Evolutionary conservation across 2,888 invertebrate genomes (phyloP).

Genomic region (Sepiola atlantica): DNA sequence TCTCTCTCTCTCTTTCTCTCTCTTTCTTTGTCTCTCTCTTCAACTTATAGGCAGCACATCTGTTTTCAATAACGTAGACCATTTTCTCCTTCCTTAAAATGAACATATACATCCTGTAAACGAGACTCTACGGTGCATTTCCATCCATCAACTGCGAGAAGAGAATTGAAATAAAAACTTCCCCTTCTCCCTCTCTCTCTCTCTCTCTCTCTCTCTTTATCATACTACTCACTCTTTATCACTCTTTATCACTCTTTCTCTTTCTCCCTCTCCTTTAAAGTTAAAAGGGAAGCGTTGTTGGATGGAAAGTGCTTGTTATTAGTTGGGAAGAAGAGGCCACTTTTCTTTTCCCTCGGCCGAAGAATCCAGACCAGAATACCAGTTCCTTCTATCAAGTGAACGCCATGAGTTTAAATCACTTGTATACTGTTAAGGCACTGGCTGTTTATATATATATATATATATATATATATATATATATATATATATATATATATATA

Average conservation of each 20-base stretch:
- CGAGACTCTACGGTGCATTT: not conserved
- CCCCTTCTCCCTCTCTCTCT: not conserved
- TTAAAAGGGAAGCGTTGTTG: too few relatives aligned
- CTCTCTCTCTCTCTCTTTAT: not conserved
- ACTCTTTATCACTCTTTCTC: too few relatives aligned
- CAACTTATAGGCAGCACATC: not conserved
- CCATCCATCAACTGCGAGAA: constrained; percentile 21
- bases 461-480: not conserved
- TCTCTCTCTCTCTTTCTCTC: not conserved
- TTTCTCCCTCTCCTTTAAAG: too few relatives aligned
- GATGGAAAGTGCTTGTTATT: too few relatives aligned
- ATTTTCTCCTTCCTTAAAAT: not conserved
- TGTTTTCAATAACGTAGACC: not conserved
- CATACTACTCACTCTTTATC: too few relatives aligned
- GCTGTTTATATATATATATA: not conserved
- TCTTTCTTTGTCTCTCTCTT: not conserved
- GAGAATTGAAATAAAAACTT: constrained; percentile 16
- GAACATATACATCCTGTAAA: constrained; percentile 19
- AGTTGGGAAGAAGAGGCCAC: too few relatives aligned
- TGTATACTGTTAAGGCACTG: too few relatives aligned
- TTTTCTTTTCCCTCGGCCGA: not conserved
- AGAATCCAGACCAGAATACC: not conserved
- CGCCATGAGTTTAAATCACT: too few relatives aligned
- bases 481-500: not conserved
- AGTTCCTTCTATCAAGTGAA: not conserved